Evolutionary conservation across 2,797 vertebrate genomes (phyloP).

Genomic region (Peromyscus nudipes): DNA sequence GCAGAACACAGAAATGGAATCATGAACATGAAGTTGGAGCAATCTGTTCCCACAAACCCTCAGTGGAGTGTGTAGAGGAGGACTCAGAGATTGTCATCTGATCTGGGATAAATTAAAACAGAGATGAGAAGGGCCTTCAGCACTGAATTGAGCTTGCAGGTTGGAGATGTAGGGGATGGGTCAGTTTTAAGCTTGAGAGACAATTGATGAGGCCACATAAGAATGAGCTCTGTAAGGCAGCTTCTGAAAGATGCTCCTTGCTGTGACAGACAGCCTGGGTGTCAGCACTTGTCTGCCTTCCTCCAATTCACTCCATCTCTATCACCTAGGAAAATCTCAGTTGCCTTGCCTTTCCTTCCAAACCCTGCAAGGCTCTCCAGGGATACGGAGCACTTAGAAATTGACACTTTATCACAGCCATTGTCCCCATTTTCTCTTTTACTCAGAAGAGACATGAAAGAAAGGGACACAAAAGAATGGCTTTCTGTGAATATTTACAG

Average conservation of each 20-base stretch:
- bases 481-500: constrained; percentile 22
- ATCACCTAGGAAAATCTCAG: neutral
- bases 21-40: accelerated
- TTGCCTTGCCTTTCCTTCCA: neutral
- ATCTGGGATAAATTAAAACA: neutral
- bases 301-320: neutral
- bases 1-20: neutral
- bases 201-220: neutral
- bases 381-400: neutral
- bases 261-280: neutral
- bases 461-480: constrained; percentile 9
- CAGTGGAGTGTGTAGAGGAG: neutral
- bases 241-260: neutral
- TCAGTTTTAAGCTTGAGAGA: neutral
- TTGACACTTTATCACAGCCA: constrained; percentile 1
- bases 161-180: neutral
- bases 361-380: neutral
- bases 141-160: neutral
- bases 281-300: neutral
- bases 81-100: neutral
- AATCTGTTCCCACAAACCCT: neutral
- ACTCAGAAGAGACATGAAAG: constrained; percentile 50
- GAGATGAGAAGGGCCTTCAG: neutral
- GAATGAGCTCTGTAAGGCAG: accelerated
- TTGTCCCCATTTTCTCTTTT: neutral